Percentiles rank a stretch among this genome's conserved stretches.
phyloP scores from a whole-genome alignment of 2,888 invertebrate genomes.

The Tricholauxania praeusta region DNA sequence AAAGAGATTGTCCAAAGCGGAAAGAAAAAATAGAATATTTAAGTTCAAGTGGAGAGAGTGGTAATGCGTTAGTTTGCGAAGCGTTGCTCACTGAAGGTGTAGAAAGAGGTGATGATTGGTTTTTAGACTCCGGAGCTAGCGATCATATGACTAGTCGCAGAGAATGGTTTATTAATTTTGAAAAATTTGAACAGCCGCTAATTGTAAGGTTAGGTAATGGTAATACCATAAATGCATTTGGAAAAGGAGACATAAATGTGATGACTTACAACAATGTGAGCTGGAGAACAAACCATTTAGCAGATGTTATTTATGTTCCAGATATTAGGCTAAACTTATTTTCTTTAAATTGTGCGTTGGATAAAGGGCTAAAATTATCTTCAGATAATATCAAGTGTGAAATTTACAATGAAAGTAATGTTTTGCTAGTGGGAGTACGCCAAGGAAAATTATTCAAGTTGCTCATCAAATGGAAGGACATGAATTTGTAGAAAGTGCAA shows the following conservation, averaged over 20 bases:
- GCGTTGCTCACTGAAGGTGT: conserved; percentile 10
- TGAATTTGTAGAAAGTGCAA: background rate
- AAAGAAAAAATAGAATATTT: background rate
- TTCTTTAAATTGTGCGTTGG: too few species aligned
- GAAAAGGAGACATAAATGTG: conserved; percentile 36
- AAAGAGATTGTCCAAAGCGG: conserved; percentile 32
- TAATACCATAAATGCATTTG: conserved; percentile 34
- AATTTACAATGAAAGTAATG: too few species aligned
- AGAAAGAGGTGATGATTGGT: conserved; percentile 31
- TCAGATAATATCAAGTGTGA: too few species aligned
- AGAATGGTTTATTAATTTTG: conserved; percentile 30
- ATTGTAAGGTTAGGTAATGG: conserved; percentile 39
- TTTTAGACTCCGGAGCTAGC: conserved; percentile 36
- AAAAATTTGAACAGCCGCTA: conserved; percentile 24
- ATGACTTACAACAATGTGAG: conserved; percentile 37
- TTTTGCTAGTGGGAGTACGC: too few species aligned
- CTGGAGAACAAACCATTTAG: background rate
- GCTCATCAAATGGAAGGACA: background rate
- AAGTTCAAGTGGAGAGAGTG: conserved; percentile 10
- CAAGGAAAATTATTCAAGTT: too few species aligned
- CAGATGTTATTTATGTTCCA: too few species aligned
- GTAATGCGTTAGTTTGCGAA: conserved; percentile 23
- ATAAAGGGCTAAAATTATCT: too few species aligned
- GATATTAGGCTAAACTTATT: too few species aligned
- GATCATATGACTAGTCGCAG: conserved; percentile 35